These are phyloP conservation scores for Meliscaeva auricollis DNA, from an alignment of 2,888 invertebrate genomes.

Conservation along the genomic window DNA sequence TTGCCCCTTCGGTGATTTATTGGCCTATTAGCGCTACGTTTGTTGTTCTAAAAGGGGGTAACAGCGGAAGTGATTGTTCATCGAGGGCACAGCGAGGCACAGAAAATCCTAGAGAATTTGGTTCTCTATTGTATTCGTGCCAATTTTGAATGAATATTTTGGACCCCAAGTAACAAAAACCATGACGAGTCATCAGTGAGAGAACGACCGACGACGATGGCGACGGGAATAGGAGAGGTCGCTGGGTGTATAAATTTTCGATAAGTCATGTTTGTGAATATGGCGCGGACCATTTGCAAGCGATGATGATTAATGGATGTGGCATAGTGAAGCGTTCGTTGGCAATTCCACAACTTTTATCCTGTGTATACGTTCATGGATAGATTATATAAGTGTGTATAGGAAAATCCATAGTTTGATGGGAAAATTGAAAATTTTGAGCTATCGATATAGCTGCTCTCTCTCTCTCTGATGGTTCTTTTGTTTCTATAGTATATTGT, in stretches of 20 bases:
- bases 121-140: constrained; percentile 65
- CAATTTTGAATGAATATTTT: constrained; percentile 65
- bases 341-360: constrained; percentile 20
- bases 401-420: constrained; percentile 35
- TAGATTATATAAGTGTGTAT: background rate
- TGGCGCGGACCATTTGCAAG: constrained; percentile 74
- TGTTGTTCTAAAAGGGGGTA: constrained; percentile 20
- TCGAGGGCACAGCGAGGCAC: background rate
- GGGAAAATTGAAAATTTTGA: constrained; percentile 66
- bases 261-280: constrained; percentile 76
- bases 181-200: constrained; percentile 4
- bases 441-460: constrained; percentile 26
- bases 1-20: constrained; percentile 76
- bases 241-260: constrained; percentile 64
- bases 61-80: constrained; percentile 4
- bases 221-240: background rate
- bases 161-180: constrained; percentile 43
- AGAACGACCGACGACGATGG: background rate
- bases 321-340: constrained; percentile 61
- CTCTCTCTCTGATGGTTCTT: constrained; percentile 47
- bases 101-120: constrained; percentile 14
- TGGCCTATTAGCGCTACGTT: constrained; percentile 70
- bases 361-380: background rate
- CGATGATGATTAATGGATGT: constrained; percentile 74
- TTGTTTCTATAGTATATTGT: constrained; percentile 49